Conservation (phyloP, 2,113 vertebrate species). For the Tretioscincus oriximinensis region DNA sequence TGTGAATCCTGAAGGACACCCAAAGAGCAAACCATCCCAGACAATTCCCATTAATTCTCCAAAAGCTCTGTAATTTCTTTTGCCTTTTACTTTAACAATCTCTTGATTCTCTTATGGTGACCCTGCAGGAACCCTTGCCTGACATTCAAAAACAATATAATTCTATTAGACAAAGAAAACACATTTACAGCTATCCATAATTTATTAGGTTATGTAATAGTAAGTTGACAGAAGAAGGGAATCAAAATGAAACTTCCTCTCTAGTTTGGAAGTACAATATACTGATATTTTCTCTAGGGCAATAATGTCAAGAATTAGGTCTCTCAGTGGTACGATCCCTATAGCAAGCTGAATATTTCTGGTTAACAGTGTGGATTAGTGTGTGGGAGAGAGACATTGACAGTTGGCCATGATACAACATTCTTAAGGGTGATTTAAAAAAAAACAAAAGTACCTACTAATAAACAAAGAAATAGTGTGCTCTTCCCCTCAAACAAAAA, state of each 20-base stretch:
- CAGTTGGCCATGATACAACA: background rate
- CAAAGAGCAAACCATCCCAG: conserved; percentile 33
- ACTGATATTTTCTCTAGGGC: background rate
- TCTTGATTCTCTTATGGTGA: fast-evolving
- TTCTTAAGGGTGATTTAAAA: no score
- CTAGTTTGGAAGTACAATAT: background rate
- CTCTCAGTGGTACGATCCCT: background rate
- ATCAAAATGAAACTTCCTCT: background rate
- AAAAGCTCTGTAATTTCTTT: background rate
- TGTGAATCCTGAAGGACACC: background rate
- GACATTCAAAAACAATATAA: conserved; percentile 2
- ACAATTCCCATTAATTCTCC: background rate
- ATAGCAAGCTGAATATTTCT: background rate
- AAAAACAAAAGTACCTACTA: no score
- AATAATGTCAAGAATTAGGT: background rate
- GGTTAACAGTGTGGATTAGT: background rate
- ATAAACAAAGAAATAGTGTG: no score
- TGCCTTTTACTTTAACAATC: conserved; percentile 1
- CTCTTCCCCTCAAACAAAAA: no score
- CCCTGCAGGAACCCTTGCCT: background rate
- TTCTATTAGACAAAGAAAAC: conserved; percentile 17
- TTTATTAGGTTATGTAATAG: conserved; percentile 30
- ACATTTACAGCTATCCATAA: background rate
- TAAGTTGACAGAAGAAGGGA: background rate
- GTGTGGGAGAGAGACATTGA: background rate